Percentiles rank a stretch among this genome's conserved stretches.
Conservation (phyloP, 2,888 invertebrate species). For the Clepsis dumicolana region DNA sequence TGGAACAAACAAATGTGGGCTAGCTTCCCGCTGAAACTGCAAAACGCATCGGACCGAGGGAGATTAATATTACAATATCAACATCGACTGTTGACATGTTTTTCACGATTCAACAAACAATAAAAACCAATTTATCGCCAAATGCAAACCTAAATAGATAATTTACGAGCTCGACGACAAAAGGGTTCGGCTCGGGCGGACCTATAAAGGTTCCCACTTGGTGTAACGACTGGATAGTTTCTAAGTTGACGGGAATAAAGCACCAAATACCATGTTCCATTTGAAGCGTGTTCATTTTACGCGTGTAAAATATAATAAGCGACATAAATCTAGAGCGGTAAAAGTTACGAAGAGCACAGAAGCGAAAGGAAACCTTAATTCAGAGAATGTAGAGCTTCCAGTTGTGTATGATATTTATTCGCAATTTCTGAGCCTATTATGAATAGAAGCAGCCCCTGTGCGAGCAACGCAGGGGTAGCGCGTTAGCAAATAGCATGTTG, state of each 20-base stretch:
- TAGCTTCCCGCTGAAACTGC: constrained; percentile 32
- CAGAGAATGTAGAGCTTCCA: constrained; percentile 54
- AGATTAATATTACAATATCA: constrained; percentile 44
- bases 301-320: constrained; percentile 82
- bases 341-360: constrained; percentile 48
- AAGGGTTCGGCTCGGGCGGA: constrained; percentile 59
- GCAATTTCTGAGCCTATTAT: constrained; percentile 73
- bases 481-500: constrained; percentile 78
- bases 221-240: constrained; percentile 60
- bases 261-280: constrained; percentile 70
- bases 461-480: constrained; percentile 59
- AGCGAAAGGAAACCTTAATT: constrained; percentile 48
- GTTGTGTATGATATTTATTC: constrained; percentile 53
- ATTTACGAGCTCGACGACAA: constrained; percentile 76
- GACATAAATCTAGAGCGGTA: constrained; percentile 75
- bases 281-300: constrained; percentile 74
- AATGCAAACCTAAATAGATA: constrained; percentile 78
- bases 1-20: constrained; percentile 31
- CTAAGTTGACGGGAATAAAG: constrained; percentile 67
- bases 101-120: constrained; percentile 61
- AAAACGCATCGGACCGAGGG: constrained; percentile 23
- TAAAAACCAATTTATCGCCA: constrained; percentile 78
- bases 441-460: constrained; percentile 74
- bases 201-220: constrained; percentile 44
- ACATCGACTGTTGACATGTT: constrained; percentile 67